Evolutionary conservation across 2,113 vertebrate species (phyloP).

Genomic region (Cyphomyrus discorhynchus): DNA sequence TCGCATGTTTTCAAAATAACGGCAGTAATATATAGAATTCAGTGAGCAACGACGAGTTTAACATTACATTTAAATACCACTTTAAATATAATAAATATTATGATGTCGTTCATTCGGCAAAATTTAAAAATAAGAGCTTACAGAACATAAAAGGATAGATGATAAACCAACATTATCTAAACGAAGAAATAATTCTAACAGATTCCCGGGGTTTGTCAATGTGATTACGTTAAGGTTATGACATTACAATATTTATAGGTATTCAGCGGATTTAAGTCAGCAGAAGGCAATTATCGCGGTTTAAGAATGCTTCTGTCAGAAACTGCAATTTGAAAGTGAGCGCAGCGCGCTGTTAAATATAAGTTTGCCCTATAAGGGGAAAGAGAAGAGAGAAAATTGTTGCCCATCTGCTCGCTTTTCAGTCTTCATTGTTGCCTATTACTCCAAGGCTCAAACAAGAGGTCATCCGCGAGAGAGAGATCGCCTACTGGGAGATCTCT

Average conservation of each 20-base stretch:
- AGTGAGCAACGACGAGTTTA: neutral
- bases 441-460: conserved; percentile 72
- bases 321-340: conserved; percentile 3
- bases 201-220: neutral
- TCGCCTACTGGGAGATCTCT: conserved; percentile 63
- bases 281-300: neutral
- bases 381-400: conserved; percentile 48
- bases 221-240: neutral
- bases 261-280: neutral
- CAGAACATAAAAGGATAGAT: neutral
- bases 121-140: neutral
- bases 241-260: neutral
- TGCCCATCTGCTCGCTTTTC: conserved; percentile 77
- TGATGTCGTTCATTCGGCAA: neutral
- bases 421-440: conserved; percentile 48
- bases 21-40: neutral
- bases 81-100: neutral
- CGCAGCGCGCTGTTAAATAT: conserved; percentile 18
- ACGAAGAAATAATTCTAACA: neutral
- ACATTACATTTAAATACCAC: neutral
- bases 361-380: conserved; percentile 19
- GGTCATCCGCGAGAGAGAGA: conserved; percentile 64
- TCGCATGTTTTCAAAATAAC: neutral
- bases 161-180: neutral
- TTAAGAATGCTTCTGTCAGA: neutral